Conservation (phyloP, 2,113 vertebrate genomes). For the Australoheros scitulus region DNA sequence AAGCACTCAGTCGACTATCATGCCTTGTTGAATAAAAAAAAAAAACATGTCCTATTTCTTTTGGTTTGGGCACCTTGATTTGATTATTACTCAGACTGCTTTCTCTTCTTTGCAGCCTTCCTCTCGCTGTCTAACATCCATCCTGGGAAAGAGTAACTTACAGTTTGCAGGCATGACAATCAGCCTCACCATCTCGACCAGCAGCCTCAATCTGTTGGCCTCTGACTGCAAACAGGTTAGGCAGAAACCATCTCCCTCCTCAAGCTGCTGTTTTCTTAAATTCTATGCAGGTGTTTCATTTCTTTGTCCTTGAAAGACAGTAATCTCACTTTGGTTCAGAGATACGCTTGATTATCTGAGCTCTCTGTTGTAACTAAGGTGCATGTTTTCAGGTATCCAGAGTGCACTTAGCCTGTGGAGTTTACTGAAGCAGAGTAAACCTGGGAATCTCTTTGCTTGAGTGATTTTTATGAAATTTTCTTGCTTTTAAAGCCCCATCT, state of each 20-base stretch:
- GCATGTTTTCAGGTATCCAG: slow-evolving; percentile 10
- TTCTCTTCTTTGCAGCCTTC: slow-evolving; percentile 80
- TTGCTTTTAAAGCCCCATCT: neutral
- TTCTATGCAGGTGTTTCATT: neutral
- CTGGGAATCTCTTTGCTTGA: neutral
- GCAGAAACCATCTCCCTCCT: neutral
- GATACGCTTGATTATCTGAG: neutral
- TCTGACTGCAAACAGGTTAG: slow-evolving; percentile 97
- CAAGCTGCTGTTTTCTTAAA: neutral
- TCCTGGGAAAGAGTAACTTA: slow-evolving; percentile 97
- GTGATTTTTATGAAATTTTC: neutral
- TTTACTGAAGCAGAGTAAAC: slow-evolving; percentile 15
- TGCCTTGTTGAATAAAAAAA: neutral
- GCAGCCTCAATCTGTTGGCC: slow-evolving; percentile 98
- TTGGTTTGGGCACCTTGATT: slow-evolving; percentile 5
- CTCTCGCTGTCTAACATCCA: slow-evolving; percentile 88
- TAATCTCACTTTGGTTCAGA: slow-evolving; percentile 19
- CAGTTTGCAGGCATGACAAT: slow-evolving; percentile 98
- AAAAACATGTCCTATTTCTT: neutral
- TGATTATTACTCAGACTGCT: neutral
- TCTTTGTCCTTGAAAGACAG: neutral
- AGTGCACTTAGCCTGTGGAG: slow-evolving; percentile 19
- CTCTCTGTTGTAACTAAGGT: neutral
- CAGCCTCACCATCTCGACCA: slow-evolving; percentile 97
- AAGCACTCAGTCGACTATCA: neutral